Evolutionary conservation across 2,797 vertebrate species (phyloP).

Genomic region (Rallus crepitans): DNA sequence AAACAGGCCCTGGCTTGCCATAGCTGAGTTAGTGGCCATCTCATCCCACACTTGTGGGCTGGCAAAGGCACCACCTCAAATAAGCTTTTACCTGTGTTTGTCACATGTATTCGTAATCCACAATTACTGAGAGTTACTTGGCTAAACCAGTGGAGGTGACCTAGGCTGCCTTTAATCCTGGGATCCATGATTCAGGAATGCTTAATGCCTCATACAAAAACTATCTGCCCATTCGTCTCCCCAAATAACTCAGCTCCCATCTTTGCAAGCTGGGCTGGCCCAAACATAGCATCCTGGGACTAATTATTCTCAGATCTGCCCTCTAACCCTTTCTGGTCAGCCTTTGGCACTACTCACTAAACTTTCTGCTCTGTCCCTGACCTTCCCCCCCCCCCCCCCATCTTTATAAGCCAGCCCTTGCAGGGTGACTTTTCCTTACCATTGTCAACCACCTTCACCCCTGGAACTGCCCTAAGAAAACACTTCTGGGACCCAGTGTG

Average conservation of each 20-base stretch:
- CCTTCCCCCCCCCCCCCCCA: not conserved
- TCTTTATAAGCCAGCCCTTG: not conserved
- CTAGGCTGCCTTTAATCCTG: not conserved
- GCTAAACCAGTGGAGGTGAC: not conserved
- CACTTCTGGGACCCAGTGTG: not conserved
- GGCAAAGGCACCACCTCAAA: not conserved
- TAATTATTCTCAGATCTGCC: not conserved
- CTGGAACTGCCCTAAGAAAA: not conserved
- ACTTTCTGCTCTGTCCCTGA: not conserved
- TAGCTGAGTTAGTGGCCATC: not conserved
- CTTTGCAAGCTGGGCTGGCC: not conserved
- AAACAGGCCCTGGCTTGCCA: rapidly evolving
- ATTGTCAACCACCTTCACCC: not conserved
- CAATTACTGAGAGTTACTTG: not conserved
- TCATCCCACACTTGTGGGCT: not conserved
- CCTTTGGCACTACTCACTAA: not conserved
- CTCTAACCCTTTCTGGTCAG: not conserved
- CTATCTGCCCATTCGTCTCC: not conserved
- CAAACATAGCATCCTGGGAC: not conserved
- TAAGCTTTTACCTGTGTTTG: not conserved
- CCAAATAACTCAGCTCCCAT: not conserved
- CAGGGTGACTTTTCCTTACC: not conserved
- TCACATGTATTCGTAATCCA: not conserved
- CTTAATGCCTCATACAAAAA: not conserved
- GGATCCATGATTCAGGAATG: not conserved